phyloP scores from a whole-genome alignment of 2,888 invertebrate genomes.

The Orchesellides sinensis region DNA sequence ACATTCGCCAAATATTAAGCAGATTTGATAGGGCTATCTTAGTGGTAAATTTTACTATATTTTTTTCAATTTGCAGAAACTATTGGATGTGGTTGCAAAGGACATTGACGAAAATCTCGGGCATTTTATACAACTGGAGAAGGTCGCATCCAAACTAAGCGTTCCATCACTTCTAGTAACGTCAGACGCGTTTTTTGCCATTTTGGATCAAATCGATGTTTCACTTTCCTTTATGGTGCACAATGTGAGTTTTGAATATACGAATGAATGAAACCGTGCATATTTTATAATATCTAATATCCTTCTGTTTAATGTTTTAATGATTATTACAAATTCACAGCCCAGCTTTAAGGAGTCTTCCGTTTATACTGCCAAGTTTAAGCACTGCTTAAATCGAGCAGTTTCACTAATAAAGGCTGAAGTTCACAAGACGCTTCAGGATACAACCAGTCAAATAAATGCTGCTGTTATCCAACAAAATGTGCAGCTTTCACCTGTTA shows the following conservation, averaged over 20 bases:
- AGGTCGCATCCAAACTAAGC: constrained; percentile 87
- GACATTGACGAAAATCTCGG: constrained; percentile 88
- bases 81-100: constrained; percentile 87
- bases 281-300: constrained; percentile 28
- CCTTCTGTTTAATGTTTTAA: constrained; percentile 14
- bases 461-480: constrained; percentile 76
- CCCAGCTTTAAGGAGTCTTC: constrained; percentile 90
- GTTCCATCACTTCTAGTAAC: constrained; percentile 89
- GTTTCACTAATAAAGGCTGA: constrained; percentile 88
- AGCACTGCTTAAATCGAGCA: constrained; percentile 89
- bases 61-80: constrained; percentile 80
- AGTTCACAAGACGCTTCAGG: constrained; percentile 85
- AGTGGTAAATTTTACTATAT: constrained; percentile 26
- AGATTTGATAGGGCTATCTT: background rate
- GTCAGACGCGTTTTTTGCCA: constrained; percentile 88
- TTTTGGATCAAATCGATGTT: constrained; percentile 90
- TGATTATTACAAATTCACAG: constrained; percentile 78
- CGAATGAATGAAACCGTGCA: background rate
- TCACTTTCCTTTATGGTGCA: constrained; percentile 89
- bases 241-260: constrained; percentile 82
- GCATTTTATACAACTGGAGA: constrained; percentile 91
- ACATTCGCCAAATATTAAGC: background rate
- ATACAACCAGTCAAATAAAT: constrained; percentile 87
- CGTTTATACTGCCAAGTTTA: constrained; percentile 88
- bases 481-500: constrained; percentile 80